A percentile compares a stretch with the other conserved stretches of the same genome.
phyloP scores from a whole-genome alignment of 1,140 invertebrate species.

The Drosophila prosaltans region DNA sequence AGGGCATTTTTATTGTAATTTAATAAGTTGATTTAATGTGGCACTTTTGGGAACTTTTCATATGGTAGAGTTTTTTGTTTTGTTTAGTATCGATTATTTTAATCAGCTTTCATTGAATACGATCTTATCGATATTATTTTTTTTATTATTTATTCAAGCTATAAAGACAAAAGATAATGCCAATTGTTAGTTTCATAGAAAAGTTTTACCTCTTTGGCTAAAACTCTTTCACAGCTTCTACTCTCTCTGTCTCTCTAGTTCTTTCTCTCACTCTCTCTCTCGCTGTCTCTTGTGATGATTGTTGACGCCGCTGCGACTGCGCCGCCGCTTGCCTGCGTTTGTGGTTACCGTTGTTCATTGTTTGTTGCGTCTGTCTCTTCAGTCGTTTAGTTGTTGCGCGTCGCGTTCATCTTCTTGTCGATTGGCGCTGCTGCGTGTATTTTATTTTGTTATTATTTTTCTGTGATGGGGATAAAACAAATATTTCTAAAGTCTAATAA shows the following conservation, averaged over 20 bases:
- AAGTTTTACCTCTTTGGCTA: constrained; percentile 5
- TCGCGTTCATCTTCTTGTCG: constrained; percentile 49
- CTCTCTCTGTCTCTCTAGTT: background rate
- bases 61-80: no score
- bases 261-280: constrained; percentile 22
- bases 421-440: constrained; percentile 14
- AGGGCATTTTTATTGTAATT: no score
- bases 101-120: no score
- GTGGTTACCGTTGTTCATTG: constrained; percentile 42
- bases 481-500: background rate
- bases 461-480: constrained; percentile 25
- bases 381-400: constrained; percentile 25
- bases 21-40: no score
- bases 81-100: no score
- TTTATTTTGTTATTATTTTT: constrained; percentile 41
- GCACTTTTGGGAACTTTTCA: no score
- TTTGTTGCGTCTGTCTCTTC: constrained; percentile 39
- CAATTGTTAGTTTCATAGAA: background rate
- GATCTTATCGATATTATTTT: background rate
- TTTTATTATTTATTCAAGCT: no score
- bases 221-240: constrained; percentile 14
- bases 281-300: constrained; percentile 32
- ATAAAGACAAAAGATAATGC: no score
- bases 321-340: constrained; percentile 6
- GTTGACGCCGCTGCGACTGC: constrained; percentile 37